These are phyloP conservation scores for Tineola bisselliella DNA, from an alignment of 2,888 invertebrate species.

Conservation along the genomic window DNA sequence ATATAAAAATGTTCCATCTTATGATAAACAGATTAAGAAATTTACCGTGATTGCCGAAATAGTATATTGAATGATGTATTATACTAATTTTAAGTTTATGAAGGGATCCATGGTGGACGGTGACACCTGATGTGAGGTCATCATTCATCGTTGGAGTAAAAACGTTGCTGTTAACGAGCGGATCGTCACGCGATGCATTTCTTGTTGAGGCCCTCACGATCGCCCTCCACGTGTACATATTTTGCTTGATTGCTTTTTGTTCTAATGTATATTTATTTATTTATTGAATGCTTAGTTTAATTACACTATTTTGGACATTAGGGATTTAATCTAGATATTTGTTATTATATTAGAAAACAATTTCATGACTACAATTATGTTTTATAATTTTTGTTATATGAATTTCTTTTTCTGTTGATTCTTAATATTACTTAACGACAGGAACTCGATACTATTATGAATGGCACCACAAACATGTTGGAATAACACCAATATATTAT, in stretches of 20 bases:
- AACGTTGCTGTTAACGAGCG: slow-evolving; percentile 19
- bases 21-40: background rate
- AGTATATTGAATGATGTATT: background rate
- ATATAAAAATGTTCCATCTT: too few relatives aligned
- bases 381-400: too few relatives aligned
- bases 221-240: background rate
- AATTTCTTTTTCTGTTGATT: too few relatives aligned
- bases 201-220: background rate
- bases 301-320: too few relatives aligned
- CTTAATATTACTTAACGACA: background rate
- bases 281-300: background rate
- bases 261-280: background rate
- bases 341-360: too few relatives aligned
- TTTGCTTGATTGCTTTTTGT: slow-evolving; percentile 8
- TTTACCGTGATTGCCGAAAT: background rate
- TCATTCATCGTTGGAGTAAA: slow-evolving; percentile 16
- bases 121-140: slow-evolving; percentile 16
- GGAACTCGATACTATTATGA: slow-evolving; percentile 6
- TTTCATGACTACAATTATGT: too few relatives aligned
- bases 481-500: slow-evolving; percentile 18
- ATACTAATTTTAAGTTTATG: background rate
- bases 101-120: slow-evolving; percentile 3
- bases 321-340: too few relatives aligned
- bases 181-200: slow-evolving; percentile 18
- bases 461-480: slow-evolving; percentile 12